phyloP scores from a whole-genome alignment of 2,113 vertebrate genomes.

The Nanorana parkeri region DNA sequence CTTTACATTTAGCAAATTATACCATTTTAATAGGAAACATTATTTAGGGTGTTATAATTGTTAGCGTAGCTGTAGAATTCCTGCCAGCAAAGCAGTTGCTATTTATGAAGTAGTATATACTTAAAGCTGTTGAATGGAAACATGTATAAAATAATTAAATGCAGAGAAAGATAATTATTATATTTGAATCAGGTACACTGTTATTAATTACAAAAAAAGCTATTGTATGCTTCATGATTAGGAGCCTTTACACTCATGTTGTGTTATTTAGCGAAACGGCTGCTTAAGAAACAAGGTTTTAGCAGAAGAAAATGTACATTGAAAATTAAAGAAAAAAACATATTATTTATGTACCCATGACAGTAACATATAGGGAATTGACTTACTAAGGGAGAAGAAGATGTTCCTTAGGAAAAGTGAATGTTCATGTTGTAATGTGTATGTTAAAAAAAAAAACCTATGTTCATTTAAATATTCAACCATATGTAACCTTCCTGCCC shows the following conservation, averaged over 20 bases:
- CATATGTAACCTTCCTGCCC: too few relatives aligned
- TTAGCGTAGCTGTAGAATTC: constrained; percentile 42
- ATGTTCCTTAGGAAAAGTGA: too few relatives aligned
- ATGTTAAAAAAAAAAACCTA: too few relatives aligned
- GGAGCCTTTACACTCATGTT: constrained; percentile 26
- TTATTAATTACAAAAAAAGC: constrained; percentile 14
- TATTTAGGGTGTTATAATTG: constrained; percentile 50
- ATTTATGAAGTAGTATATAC: constrained; percentile 40
- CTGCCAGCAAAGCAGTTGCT: constrained; percentile 42
- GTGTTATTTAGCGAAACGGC: constrained; percentile 33
- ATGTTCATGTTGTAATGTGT: too few relatives aligned
- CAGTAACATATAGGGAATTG: too few relatives aligned
- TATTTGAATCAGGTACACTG: constrained; percentile 45
- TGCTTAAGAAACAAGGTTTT: neutral
- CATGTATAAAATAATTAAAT: constrained; percentile 19
- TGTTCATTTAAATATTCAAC: too few relatives aligned
- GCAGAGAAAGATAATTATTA: constrained; percentile 48
- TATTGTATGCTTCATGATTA: constrained; percentile 21
- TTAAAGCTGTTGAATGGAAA: constrained; percentile 48
- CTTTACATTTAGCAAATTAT: constrained; percentile 23
- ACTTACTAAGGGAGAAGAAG: too few relatives aligned
- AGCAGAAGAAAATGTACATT: neutral
- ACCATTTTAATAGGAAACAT: neutral
- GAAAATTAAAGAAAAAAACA: neutral
- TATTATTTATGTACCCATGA: too few relatives aligned